Evolutionary conservation across 2,113 vertebrate species (phyloP).

Genomic region (Oreochromis tanganicae): DNA sequence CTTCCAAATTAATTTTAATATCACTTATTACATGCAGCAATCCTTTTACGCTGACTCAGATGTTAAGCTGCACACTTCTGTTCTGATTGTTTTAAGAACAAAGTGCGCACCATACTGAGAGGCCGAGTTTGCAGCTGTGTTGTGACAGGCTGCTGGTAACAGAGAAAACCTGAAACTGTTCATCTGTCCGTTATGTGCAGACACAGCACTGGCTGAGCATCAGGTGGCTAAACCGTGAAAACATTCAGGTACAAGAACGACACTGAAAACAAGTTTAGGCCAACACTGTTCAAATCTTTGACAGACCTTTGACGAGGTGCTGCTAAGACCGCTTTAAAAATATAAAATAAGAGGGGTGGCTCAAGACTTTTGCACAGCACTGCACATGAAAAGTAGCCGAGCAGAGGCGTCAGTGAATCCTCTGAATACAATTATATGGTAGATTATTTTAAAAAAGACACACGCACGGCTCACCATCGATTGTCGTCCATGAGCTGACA

Average conservation of each 20-base stretch:
- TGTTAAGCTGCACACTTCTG: background rate
- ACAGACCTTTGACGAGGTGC: background rate
- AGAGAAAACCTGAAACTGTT: background rate
- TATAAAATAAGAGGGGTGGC: background rate
- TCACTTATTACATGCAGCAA: rapidly evolving
- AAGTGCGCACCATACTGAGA: background rate
- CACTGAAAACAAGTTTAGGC: no score
- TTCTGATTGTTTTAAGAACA: background rate
- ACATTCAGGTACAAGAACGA: no score
- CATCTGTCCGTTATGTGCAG: background rate
- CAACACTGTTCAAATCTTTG: no score
- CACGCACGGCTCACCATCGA: conserved; percentile 74
- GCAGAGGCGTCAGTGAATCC: background rate
- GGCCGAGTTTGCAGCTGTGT: background rate
- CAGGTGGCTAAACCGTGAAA: background rate
- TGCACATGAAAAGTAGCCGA: rapidly evolving
- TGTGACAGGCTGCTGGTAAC: background rate
- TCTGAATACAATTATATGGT: background rate
- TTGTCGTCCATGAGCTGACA: conserved; percentile 83
- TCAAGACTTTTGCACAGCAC: background rate
- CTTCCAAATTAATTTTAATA: rapidly evolving
- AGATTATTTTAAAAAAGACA: background rate
- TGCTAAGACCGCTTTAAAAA: rapidly evolving
- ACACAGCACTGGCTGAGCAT: background rate
- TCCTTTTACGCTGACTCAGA: rapidly evolving